Conservation (phyloP, 2,113 vertebrate genomes). For the Micronycteris hirsuta region DNA sequence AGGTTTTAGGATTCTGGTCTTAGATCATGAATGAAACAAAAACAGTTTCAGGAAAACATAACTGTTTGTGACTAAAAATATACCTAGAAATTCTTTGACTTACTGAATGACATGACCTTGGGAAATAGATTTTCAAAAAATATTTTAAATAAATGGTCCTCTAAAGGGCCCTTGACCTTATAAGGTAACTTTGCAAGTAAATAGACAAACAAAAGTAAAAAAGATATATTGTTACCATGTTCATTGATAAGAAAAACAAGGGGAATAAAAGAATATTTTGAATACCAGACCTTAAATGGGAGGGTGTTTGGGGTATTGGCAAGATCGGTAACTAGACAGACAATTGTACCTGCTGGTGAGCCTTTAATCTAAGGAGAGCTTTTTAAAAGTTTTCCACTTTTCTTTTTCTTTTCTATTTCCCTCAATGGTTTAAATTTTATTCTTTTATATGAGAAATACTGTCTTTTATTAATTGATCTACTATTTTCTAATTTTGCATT, state of each 20-base stretch:
- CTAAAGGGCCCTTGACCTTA: background rate
- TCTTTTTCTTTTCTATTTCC: background rate
- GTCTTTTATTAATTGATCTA: background rate
- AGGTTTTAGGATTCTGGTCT: conserved; percentile 10
- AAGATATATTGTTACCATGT: background rate
- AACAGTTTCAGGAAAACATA: conserved; percentile 9
- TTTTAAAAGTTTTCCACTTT: background rate
- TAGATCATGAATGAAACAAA: conserved; percentile 43
- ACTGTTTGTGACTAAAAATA: background rate
- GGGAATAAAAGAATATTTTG: background rate
- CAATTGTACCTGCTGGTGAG: background rate
- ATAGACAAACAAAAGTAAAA: background rate
- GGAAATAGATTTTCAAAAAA: background rate
- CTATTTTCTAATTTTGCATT: background rate
- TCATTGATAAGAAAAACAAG: background rate
- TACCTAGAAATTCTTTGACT: background rate
- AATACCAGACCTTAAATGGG: background rate
- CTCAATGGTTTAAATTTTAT: background rate
- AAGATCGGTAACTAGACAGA: background rate
- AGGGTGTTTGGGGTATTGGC: background rate
- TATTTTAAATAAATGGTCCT: background rate
- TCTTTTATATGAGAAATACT: background rate
- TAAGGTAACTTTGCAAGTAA: background rate
- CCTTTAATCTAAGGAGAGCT: background rate
- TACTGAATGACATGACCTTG: background rate